Conservation (phyloP, 2,113 vertebrate genomes). For the Psammodynastes pulverulentus region DNA sequence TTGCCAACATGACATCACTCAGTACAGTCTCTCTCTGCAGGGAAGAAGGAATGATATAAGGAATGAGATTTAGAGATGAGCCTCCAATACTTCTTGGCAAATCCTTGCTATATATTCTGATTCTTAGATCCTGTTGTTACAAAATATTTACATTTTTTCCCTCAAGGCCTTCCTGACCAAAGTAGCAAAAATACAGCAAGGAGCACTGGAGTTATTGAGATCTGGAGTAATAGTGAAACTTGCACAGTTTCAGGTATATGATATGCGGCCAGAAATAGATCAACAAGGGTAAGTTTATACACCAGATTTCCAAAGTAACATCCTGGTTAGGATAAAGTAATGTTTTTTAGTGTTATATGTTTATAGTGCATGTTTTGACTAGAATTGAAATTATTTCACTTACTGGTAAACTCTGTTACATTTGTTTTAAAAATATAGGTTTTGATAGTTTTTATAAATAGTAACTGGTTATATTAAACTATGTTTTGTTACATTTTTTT, state of each 20-base stretch:
- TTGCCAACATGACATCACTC: not conserved
- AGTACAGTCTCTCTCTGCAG: not conserved
- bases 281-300: conserved; percentile 77
- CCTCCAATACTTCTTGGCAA: not conserved
- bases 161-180: conserved; percentile 90
- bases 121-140: not conserved
- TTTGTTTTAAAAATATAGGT: not conserved
- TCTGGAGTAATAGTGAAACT: conserved; percentile 88
- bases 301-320: not conserved
- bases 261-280: conserved; percentile 91
- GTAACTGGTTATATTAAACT: not conserved
- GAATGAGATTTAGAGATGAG: not conserved
- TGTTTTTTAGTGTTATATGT: not conserved
- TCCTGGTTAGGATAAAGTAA: not conserved
- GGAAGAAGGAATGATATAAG: not conserved
- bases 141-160: not conserved
- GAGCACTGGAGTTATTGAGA: conserved; percentile 85
- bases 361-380: not conserved
- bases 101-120: not conserved
- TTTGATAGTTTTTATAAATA: not conserved
- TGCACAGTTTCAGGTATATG: conserved; percentile 92
- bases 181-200: conserved; percentile 88
- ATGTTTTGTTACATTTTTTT: not conserved
- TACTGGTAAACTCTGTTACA: not conserved
- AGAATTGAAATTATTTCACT: not conserved